A percentile compares a stretch with the other conserved stretches of the same genome.
Evolutionary conservation across 2,797 vertebrate genomes (phyloP).

Genomic region (Knipowitschia caucasica): DNA sequence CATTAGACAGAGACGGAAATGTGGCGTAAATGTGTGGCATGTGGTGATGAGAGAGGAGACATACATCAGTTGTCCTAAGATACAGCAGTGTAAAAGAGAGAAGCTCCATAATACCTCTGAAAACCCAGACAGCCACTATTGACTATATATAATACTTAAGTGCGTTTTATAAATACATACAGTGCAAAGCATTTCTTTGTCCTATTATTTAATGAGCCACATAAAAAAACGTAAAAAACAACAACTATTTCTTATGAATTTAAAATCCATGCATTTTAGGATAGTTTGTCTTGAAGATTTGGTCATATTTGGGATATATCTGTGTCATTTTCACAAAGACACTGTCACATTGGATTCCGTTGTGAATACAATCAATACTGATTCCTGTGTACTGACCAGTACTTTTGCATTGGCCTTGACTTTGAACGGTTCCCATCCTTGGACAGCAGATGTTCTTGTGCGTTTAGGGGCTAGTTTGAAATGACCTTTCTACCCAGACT

Average conservation of each 20-base stretch:
- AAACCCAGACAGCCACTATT: slow-evolving; percentile 73
- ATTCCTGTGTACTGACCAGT: slow-evolving; percentile 30
- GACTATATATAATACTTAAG: slow-evolving; percentile 71
- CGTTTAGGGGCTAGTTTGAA: slow-evolving; percentile 62
- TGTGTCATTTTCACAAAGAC: not conserved
- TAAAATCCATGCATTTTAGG: no score
- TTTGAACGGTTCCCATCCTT: slow-evolving; percentile 69
- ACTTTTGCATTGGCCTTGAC: slow-evolving; percentile 61
- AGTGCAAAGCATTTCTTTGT: slow-evolving; percentile 50
- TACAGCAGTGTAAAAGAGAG: slow-evolving; percentile 36
- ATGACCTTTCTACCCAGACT: slow-evolving; percentile 60
- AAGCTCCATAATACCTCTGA: slow-evolving; percentile 57
- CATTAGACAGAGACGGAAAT: slow-evolving; percentile 70
- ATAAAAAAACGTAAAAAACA: slow-evolving; percentile 21
- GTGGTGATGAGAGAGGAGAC: slow-evolving; percentile 51
- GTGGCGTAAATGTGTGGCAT: slow-evolving; percentile 60
- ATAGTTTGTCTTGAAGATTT: no score
- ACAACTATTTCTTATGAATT: no score
- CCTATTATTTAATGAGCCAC: slow-evolving; percentile 27
- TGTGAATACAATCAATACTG: no score
- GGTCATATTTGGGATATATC: no score
- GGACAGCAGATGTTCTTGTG: slow-evolving; percentile 73
- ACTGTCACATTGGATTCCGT: no score
- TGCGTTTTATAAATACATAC: no score
- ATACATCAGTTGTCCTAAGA: slow-evolving; percentile 50